These are phyloP conservation scores for Platorchestia sp. DNA, from an alignment of 1,140 invertebrate species.

Conservation along the genomic window DNA sequence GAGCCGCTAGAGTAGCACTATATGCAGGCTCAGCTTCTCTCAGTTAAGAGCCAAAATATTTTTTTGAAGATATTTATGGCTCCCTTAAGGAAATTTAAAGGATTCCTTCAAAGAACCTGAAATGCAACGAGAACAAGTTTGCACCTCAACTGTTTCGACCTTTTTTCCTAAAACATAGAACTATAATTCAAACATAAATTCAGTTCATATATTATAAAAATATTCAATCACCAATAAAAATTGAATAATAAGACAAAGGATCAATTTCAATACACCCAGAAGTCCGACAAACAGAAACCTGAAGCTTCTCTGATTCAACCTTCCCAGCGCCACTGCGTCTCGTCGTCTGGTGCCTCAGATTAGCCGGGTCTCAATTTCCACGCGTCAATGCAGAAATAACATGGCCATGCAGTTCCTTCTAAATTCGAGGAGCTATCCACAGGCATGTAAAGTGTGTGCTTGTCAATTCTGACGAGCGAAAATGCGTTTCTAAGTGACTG, in stretches of 20 bases:
- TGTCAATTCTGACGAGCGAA: not conserved
- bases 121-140: too few relatives aligned
- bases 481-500: not conserved
- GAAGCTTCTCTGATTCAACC: not conserved
- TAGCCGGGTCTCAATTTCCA: constrained; percentile 6
- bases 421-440: not conserved
- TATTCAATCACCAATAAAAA: not conserved
- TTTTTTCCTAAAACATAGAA: too few relatives aligned
- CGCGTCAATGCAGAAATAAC: not conserved
- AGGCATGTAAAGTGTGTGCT: not conserved
- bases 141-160: too few relatives aligned
- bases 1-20: too few relatives aligned
- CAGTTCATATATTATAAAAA: not conserved
- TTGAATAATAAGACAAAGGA: not conserved
- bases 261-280: not conserved
- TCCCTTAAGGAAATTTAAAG: too few relatives aligned
- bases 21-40: too few relatives aligned
- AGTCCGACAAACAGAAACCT: not conserved
- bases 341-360: not conserved
- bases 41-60: too few relatives aligned
- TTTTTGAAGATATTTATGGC: too few relatives aligned
- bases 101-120: too few relatives aligned
- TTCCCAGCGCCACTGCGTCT: not conserved
- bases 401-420: not conserved
- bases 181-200: too few relatives aligned